Base-by-base conservation (phyloP, 2,113 vertebrate species). In the Silurus asotus region DNA sequence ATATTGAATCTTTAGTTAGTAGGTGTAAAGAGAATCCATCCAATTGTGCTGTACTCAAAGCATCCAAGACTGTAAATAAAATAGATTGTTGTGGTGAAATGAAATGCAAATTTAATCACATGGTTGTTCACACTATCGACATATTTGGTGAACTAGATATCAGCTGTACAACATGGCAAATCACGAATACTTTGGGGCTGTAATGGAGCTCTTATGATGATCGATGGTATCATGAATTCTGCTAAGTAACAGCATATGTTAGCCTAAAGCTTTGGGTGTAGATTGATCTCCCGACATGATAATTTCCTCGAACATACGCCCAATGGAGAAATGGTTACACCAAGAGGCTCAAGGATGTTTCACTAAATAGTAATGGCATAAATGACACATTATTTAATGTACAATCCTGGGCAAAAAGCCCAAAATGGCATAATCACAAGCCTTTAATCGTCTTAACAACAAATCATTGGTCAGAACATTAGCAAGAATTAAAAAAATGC, bases 241-340 rank as follows among this genome's bases (percentile, higher is more conserved):
- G 5, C 77, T 61, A 61, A 61, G 77, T 80, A 61, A 15, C 56
- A 80, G 77, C 17, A 61, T 61, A 37, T 80, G 28, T 61, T 80
- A 45, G 55, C 14, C 28, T 53, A 80, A 80, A 80, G 77, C 77
- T 28, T 78, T 78, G 55, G 51, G 14, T 13, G 2, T 55, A 28
- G 74, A 55, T 77, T 77, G 51, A 56, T 55, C 51, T 77, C 55
- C 51, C 51, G 55, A 25, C 13, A 8, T 77, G 74, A 25, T 55
- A 77, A 55, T 77, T 28, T 51, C 48, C 72, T 53, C 72, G n/a
- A 75, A 75, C 20, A 45, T 51, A 76, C 49, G 55, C 55, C 23
- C 23, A 8, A 55, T 15, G 23, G 23, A 76, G 51, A n/a, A 53
- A n/a, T n/a, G 23, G 49, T 25, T 15, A 25, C 9, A 55, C 2